These are phyloP conservation scores for Gobius niger DNA, from an alignment of 2,113 vertebrate genomes.

Conservation along the genomic window DNA sequence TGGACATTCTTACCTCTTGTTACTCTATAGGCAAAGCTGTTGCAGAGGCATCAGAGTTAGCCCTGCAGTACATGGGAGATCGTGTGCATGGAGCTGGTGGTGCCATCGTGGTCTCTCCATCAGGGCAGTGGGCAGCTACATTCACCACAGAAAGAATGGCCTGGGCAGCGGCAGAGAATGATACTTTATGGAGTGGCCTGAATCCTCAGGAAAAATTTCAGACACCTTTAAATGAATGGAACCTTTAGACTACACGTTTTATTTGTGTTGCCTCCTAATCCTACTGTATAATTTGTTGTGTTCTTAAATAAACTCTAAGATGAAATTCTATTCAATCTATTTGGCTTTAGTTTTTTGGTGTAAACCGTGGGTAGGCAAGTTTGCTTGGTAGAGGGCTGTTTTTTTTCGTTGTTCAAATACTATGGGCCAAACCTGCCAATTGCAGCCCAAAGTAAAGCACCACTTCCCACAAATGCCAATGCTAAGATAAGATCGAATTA, in stretches of 20 bases:
- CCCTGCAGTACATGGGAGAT: constrained; percentile 70
- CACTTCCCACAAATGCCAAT: too few species aligned
- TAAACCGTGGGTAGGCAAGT: too few species aligned
- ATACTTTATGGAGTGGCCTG: constrained; percentile 70
- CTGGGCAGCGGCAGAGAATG: constrained; percentile 60
- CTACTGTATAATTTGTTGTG: background rate
- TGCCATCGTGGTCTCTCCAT: constrained; percentile 67
- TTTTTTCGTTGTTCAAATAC: too few species aligned
- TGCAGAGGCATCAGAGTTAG: constrained; percentile 49
- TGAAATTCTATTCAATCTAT: background rate
- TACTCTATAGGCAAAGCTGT: constrained; percentile 54
- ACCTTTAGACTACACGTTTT: background rate
- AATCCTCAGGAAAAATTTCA: constrained; percentile 59
- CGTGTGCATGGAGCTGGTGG: constrained; percentile 73
- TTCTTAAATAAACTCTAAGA: background rate
- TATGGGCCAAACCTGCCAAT: too few species aligned
- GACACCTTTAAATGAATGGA: background rate
- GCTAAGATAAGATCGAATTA: too few species aligned
- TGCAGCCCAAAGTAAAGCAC: too few species aligned
- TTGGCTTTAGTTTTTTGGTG: too few species aligned
- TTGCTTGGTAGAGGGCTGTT: too few species aligned
- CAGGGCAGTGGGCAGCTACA: constrained; percentile 66
- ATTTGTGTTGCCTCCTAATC: background rate
- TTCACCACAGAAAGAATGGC: constrained; percentile 76
- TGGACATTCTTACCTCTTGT: background rate